Percentiles rank a stretch among this genome's conserved stretches.
Conservation (phyloP, 1,140 invertebrate genomes). For the Bombus huntii region DNA sequence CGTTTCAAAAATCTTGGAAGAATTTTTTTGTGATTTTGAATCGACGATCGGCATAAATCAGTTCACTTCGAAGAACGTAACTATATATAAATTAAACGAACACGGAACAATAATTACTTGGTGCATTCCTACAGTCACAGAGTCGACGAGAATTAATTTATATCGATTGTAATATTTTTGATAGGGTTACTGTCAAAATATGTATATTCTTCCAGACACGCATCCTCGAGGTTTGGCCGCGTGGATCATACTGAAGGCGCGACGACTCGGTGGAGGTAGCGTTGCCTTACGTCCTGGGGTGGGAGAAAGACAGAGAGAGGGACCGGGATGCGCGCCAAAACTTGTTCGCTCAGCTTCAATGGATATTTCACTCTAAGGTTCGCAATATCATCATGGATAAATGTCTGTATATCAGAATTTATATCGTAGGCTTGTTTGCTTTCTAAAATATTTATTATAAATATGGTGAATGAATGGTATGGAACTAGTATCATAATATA, state of each 20-base stretch:
- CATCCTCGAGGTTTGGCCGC: slow-evolving; percentile 55
- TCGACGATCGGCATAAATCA: background rate
- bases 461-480: no score
- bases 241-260: slow-evolving; percentile 60
- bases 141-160: background rate
- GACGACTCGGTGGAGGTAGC: slow-evolving; percentile 32
- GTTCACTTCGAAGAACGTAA: background rate
- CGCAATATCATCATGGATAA: background rate
- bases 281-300: slow-evolving; percentile 11
- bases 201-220: background rate
- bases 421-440: background rate
- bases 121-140: background rate
- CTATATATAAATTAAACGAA: background rate
- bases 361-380: background rate
- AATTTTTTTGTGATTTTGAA: background rate
- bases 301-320: slow-evolving; percentile 36
- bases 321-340: slow-evolving; percentile 50
- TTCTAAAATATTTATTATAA: background rate
- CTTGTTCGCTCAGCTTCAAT: background rate
- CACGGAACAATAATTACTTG: background rate
- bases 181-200: background rate
- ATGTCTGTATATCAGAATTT: background rate
- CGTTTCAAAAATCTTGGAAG: background rate
- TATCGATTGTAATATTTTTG: background rate
- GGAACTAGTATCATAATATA: no score